A percentile compares a stretch with the other conserved stretches of the same genome.
These are phyloP conservation scores for Bucco capensis DNA, from an alignment of 2,113 vertebrate species.

Conservation along the genomic window DNA sequence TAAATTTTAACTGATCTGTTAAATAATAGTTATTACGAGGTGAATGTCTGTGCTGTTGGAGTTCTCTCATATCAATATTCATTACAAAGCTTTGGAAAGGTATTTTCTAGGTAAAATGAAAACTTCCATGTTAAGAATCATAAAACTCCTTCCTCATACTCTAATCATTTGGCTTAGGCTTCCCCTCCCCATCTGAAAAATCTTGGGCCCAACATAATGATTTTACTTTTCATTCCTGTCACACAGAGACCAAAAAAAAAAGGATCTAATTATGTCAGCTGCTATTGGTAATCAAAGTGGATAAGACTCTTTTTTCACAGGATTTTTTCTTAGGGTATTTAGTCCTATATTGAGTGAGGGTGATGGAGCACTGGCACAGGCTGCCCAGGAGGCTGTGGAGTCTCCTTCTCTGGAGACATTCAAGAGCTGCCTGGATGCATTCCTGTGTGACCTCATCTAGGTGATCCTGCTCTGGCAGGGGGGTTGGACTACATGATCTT, in stretches of 20 bases:
- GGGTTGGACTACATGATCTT: no score
- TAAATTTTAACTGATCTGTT: slow-evolving; percentile 19
- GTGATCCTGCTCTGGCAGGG: no score
- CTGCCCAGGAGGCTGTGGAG: no score
- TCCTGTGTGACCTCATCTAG: no score
- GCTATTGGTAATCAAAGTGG: background rate
- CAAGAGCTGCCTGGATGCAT: no score
- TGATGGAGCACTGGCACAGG: no score
- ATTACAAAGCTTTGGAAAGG: background rate
- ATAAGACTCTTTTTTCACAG: background rate
- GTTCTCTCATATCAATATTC: background rate
- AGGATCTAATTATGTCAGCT: background rate
- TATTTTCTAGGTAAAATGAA: background rate
- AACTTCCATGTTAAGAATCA: background rate
- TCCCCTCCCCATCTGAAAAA: background rate
- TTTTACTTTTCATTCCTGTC: slow-evolving; percentile 1
- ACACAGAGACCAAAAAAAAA: background rate
- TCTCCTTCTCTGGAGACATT: no score
- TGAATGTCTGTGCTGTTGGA: background rate
- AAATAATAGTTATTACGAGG: background rate
- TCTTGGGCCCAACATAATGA: background rate
- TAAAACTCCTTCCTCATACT: background rate
- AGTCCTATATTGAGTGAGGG: background rate
- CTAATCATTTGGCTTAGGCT: background rate
- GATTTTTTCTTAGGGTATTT: background rate